These are phyloP conservation scores for Anisognathus igniventris DNA, from an alignment of 2,797 vertebrate species.

Conservation along the genomic window DNA sequence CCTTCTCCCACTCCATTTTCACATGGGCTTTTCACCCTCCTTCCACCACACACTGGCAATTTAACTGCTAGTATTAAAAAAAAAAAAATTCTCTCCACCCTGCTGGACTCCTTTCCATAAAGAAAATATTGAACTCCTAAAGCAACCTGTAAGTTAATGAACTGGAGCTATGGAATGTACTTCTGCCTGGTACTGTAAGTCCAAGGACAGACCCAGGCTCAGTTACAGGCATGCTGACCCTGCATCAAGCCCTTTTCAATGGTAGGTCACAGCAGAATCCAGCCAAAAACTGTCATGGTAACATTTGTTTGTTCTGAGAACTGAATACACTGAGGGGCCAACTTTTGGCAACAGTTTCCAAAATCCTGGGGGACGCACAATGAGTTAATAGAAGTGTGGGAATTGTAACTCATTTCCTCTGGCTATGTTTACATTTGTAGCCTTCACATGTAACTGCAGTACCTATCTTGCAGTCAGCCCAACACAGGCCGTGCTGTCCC, in stretches of 20 bases:
- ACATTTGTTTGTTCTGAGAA: conserved; percentile 48
- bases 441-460: neutral
- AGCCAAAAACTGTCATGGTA: conserved; percentile 27
- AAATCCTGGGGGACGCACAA: conserved; percentile 45
- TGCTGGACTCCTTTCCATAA: neutral
- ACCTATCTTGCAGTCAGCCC: neutral
- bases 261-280: neutral
- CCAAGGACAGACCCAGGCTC: neutral
- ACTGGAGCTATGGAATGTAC: neutral
- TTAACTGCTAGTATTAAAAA: neutral
- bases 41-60: neutral
- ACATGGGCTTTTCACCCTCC: neutral
- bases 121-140: neutral
- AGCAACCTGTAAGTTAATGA: neutral
- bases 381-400: conserved; percentile 51
- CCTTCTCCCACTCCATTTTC: neutral
- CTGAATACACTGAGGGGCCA: conserved; percentile 11
- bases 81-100: neutral
- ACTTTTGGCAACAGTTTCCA: conserved; percentile 14
- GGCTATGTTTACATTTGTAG: conserved; percentile 11
- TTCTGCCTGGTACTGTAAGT: neutral
- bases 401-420: conserved; percentile 46
- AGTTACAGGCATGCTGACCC: neutral
- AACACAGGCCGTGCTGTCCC: neutral
- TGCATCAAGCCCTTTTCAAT: neutral